Conservation (phyloP, 2,888 invertebrate species). For the Aphodius granarius region DNA sequence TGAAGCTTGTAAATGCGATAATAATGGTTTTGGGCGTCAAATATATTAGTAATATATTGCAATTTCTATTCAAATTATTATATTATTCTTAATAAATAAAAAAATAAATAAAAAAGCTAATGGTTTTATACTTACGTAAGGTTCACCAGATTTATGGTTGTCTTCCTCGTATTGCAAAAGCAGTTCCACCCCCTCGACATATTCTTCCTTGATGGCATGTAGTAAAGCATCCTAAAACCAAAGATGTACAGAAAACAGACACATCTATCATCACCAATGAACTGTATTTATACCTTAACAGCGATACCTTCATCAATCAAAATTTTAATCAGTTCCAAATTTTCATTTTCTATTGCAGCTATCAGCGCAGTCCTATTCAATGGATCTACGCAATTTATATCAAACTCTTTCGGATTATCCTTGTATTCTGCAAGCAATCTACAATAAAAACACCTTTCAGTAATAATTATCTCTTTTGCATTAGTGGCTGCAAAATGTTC, state of each 20-base stretch:
- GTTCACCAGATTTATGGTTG: slow-evolving; percentile 72
- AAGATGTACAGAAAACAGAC: slow-evolving; percentile 3
- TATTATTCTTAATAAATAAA: too few species aligned
- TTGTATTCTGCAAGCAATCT: slow-evolving; percentile 74
- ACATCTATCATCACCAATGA: background rate
- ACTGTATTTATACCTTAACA: slow-evolving; percentile 67
- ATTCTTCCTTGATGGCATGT: slow-evolving; percentile 97
- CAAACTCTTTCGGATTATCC: slow-evolving; percentile 68
- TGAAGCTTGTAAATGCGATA: too few species aligned
- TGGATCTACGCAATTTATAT: slow-evolving; percentile 95
- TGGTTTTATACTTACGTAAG: slow-evolving; percentile 68
- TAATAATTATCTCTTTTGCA: too few species aligned
- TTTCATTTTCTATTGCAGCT: slow-evolving; percentile 97
- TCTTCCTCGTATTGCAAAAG: slow-evolving; percentile 89
- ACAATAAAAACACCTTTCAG: too few species aligned
- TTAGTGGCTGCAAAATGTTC: too few species aligned
- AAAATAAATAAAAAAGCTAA: too few species aligned
- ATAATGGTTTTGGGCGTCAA: too few species aligned
- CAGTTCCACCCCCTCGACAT: slow-evolving; percentile 95
- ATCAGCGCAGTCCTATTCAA: slow-evolving; percentile 90
- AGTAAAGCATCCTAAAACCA: slow-evolving; percentile 76
- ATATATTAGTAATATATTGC: too few species aligned
- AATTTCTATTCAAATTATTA: too few species aligned
- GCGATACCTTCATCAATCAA: slow-evolving; percentile 80
- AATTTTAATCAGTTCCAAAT: slow-evolving; percentile 86